These are phyloP conservation scores for Melanotaenia maccullochi DNA, from an alignment of 2,797 vertebrate species.

Conservation along the genomic window DNA sequence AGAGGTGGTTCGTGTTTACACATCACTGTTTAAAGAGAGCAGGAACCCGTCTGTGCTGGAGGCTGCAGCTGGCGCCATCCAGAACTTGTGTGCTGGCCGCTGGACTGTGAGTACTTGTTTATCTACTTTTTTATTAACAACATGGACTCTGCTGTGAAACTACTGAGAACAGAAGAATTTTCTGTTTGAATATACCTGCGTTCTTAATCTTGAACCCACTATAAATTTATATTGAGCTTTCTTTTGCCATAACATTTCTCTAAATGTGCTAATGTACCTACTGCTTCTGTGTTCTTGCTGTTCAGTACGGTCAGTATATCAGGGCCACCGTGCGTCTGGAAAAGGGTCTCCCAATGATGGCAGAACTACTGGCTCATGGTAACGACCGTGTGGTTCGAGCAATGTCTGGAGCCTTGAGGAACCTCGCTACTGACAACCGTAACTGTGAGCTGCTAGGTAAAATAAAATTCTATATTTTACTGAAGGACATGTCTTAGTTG, in stretches of 20 bases:
- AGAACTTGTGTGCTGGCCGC: conserved; percentile 95
- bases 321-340: conserved; percentile 92
- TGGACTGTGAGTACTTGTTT: conserved; percentile 88
- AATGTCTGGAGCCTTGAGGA: conserved; percentile 93
- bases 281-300: background rate
- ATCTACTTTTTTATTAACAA: background rate
- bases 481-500: background rate
- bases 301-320: conserved; percentile 92
- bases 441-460: conserved; percentile 96
- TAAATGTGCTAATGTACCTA: background rate
- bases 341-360: conserved; percentile 93
- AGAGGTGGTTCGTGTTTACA: conserved; percentile 95
- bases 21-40: conserved; percentile 92
- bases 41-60: conserved; percentile 93
- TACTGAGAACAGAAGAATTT: background rate
- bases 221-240: background rate
- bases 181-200: background rate
- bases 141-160: background rate
- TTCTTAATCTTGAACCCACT: background rate
- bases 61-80: conserved; percentile 94
- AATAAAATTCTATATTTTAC: conserved; percentile 12
- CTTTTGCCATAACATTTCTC: background rate
- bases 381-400: conserved; percentile 95
- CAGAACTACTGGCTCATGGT: conserved; percentile 89
- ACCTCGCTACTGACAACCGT: conserved; percentile 92